These are phyloP conservation scores for Flexamia atlantica DNA, from an alignment of 2,888 invertebrate genomes.

Conservation along the genomic window DNA sequence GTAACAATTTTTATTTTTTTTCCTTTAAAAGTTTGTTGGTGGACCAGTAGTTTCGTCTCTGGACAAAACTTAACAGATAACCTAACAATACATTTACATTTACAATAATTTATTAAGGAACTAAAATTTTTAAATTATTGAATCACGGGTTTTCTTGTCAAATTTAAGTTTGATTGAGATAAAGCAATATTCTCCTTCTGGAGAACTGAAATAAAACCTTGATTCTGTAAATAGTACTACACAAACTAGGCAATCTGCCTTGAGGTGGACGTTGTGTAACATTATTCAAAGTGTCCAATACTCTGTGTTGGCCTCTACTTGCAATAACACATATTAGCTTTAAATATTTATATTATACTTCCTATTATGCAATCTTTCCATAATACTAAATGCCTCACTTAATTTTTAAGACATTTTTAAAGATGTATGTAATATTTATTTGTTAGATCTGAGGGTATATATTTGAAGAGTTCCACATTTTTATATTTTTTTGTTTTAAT, in stretches of 20 bases:
- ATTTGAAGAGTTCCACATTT: too few relatives aligned
- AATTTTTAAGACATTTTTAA: too few relatives aligned
- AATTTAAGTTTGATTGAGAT: background rate
- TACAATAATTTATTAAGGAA: too few relatives aligned
- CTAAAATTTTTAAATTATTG: too few relatives aligned
- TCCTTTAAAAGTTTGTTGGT: too few relatives aligned
- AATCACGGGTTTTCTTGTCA: background rate
- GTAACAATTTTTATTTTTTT: too few relatives aligned
- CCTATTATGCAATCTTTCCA: background rate
- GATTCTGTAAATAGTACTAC: conserved; percentile 3
- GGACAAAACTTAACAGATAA: too few relatives aligned
- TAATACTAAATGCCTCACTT: background rate
- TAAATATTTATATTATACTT: conserved; percentile 1
- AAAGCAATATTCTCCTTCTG: background rate
- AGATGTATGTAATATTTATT: too few relatives aligned
- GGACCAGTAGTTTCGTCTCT: too few relatives aligned
- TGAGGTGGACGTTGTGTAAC: background rate
- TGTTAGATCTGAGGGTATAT: too few relatives aligned
- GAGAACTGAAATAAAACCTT: conserved; percentile 20
- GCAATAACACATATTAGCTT: conserved; percentile 10
- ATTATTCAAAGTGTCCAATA: background rate
- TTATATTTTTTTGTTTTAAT: too few relatives aligned
- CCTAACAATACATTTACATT: too few relatives aligned
- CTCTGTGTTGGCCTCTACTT: background rate
- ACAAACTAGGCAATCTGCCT: conserved; percentile 5